phyloP scores from a whole-genome alignment of 1,140 invertebrate species.

The Drosophila erecta region DNA sequence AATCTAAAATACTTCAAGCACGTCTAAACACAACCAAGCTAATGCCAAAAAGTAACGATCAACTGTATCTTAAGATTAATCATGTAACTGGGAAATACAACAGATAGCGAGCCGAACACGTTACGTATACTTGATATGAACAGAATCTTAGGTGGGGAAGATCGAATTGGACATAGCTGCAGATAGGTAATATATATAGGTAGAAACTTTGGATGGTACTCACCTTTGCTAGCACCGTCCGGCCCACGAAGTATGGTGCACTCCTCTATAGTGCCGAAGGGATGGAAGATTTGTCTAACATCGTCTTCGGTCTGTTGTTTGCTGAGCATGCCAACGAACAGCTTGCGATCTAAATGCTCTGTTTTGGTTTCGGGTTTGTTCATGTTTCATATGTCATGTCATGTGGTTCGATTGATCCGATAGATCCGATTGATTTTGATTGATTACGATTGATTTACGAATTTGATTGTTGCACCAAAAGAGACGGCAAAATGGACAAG shows the following conservation, averaged over 20 bases:
- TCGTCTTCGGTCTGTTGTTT: constrained; percentile 99
- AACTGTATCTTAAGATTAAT: constrained; percentile 38
- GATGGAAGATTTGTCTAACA: constrained; percentile 97
- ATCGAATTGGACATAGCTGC: constrained; percentile 14
- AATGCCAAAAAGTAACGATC: constrained; percentile 44
- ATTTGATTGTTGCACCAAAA: constrained; percentile 65
- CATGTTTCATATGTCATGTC: constrained; percentile 38
- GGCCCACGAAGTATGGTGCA: constrained; percentile 98
- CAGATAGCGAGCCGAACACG: constrained; percentile 70
- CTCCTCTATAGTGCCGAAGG: constrained; percentile 99
- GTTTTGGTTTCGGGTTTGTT: constrained; percentile 49
- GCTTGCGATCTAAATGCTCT: constrained; percentile 94
- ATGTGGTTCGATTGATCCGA: constrained; percentile 39
- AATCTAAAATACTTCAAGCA: constrained; percentile 13
- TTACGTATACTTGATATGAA: constrained; percentile 64
- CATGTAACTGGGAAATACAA: constrained; percentile 62
- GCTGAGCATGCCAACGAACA: constrained; percentile 99
- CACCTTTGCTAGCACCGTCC: constrained; percentile 98
- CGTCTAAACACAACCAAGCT: constrained; percentile 40
- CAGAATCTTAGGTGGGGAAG: constrained; percentile 6
- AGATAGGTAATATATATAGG: constrained; percentile 33
- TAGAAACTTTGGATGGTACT: constrained; percentile 76
- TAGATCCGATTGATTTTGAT: constrained; percentile 39
- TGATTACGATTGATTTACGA: constrained; percentile 36
- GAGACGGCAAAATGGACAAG: constrained; percentile 80